phyloP scores from a whole-genome alignment of 1,140 invertebrate genomes.

The Drosophila rufa region DNA sequence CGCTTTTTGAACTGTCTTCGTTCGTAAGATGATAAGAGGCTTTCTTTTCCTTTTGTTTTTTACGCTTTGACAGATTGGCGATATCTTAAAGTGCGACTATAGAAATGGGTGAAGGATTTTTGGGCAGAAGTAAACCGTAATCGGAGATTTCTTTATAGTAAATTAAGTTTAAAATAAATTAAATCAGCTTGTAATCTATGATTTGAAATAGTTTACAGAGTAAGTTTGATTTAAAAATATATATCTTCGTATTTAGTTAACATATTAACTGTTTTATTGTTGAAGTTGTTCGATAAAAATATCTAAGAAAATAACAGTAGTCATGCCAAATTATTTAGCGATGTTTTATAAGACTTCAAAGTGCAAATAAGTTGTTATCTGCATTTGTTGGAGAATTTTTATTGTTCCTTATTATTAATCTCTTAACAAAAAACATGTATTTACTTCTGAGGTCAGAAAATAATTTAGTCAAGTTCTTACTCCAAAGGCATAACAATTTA shows the following conservation, averaged over 20 bases:
- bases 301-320: too few relatives aligned
- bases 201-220: too few relatives aligned
- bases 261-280: too few relatives aligned
- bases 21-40: constrained; percentile 2
- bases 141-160: too few relatives aligned
- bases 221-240: not conserved
- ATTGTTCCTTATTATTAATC: too few relatives aligned
- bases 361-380: too few relatives aligned
- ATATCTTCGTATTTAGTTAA: not conserved
- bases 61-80: not conserved
- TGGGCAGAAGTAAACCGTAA: not conserved
- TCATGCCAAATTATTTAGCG: too few relatives aligned
- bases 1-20: constrained; percentile 8
- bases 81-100: not conserved
- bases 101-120: not conserved
- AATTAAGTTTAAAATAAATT: not conserved
- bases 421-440: too few relatives aligned
- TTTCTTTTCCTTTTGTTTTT: not conserved
- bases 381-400: too few relatives aligned
- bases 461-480: not conserved
- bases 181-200: too few relatives aligned
- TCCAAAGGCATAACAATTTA: not conserved
- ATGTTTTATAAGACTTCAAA: too few relatives aligned
- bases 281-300: too few relatives aligned
- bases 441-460: not conserved